phyloP scores from a whole-genome alignment of 2,797 vertebrate genomes.

The Dendrocincla fuliginosa region DNA sequence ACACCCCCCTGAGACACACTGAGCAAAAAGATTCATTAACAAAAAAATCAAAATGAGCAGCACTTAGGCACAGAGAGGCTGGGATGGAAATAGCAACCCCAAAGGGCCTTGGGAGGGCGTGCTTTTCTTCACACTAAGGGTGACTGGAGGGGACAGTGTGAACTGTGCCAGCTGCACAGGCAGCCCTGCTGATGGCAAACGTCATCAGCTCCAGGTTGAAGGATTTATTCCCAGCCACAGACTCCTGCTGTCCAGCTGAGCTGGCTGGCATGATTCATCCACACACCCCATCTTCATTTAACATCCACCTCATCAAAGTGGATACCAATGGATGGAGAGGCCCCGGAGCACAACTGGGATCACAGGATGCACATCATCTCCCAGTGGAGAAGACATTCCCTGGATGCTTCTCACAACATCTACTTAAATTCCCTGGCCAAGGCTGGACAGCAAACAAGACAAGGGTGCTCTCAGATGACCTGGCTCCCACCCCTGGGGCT shows the following conservation, averaged over 20 bases:
- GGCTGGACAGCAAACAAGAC: neutral
- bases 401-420: neutral
- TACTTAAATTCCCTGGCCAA: accelerated
- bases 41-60: neutral
- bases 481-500: neutral
- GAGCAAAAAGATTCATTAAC: neutral
- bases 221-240: conserved; percentile 1
- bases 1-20: neutral
- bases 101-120: neutral
- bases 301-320: accelerated
- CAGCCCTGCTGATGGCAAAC: neutral
- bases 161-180: neutral
- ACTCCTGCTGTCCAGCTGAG: neutral
- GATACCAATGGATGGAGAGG: accelerated
- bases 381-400: accelerated
- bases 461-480: neutral
- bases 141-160: neutral
- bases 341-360: accelerated
- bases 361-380: accelerated
- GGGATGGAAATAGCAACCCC: neutral
- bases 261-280: neutral
- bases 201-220: neutral
- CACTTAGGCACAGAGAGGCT: neutral
- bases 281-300: neutral
- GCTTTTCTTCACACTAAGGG: neutral